These are phyloP conservation scores for Hafferia zeledoni DNA, from an alignment of 2,797 vertebrate genomes.

Conservation along the genomic window DNA sequence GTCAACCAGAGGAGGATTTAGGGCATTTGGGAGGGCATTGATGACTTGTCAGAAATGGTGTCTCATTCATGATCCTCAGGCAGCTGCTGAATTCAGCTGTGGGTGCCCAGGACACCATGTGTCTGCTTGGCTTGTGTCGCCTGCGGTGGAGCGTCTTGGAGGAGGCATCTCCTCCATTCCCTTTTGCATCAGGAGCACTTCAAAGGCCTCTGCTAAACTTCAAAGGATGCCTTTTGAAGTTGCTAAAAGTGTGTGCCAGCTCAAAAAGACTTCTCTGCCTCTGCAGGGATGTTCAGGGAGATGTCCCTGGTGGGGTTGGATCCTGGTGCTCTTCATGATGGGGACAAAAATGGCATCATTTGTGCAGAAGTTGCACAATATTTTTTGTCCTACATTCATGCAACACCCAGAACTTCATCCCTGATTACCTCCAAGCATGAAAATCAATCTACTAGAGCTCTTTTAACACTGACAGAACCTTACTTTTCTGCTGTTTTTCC, in stretches of 20 bases:
- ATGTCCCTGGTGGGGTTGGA: neutral
- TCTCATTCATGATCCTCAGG: fast-evolving
- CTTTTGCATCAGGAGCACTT: neutral
- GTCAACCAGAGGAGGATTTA: neutral
- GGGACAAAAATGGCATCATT: neutral
- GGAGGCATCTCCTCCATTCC: neutral
- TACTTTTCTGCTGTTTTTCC: neutral
- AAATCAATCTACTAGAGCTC: neutral
- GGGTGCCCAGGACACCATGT: neutral
- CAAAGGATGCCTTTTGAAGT: constrained; percentile 58
- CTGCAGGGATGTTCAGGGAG: neutral
- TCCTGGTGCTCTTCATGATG: neutral
- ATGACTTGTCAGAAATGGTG: neutral
- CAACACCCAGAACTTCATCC: neutral
- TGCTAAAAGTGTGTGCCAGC: neutral
- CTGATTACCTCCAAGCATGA: neutral
- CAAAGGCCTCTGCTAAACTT: constrained; percentile 14
- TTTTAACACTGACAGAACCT: neutral
- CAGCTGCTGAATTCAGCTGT: fast-evolving
- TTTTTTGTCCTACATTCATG: neutral
- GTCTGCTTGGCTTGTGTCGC: neutral
- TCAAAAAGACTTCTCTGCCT: neutral
- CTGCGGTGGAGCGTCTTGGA: neutral
- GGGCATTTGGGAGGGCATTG: neutral
- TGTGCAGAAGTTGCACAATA: neutral